These are phyloP conservation scores for Octopus bimaculoides DNA, from an alignment of 1,140 invertebrate species.

Conservation along the genomic window DNA sequence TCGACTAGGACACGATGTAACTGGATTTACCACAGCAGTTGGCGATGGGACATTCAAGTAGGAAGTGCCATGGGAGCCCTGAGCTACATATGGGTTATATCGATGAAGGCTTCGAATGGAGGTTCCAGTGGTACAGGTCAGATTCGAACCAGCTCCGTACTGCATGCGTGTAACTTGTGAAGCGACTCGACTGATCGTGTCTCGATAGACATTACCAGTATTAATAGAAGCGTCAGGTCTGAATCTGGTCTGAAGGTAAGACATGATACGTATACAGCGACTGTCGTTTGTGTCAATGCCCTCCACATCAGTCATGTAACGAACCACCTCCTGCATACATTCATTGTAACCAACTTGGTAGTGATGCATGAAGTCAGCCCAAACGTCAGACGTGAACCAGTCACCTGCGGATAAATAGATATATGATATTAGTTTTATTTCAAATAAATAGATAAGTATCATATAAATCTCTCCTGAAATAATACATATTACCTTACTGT, in stretches of 20 bases:
- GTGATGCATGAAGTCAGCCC: constrained; percentile 38
- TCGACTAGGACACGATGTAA: neutral
- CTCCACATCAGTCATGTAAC: constrained; percentile 42
- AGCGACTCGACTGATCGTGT: neutral
- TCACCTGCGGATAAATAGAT: constrained; percentile 28
- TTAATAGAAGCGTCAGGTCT: constrained; percentile 22
- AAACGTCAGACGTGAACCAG: constrained; percentile 35
- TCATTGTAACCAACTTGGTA: constrained; percentile 39
- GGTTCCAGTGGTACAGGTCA: neutral
- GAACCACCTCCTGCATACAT: constrained; percentile 38
- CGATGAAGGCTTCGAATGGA: neutral
- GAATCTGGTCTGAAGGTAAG: constrained; percentile 38
- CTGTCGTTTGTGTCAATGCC: constrained; percentile 30
- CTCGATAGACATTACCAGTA: constrained; percentile 20
- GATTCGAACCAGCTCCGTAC: neutral
- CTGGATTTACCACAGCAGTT: neutral
- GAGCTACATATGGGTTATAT: neutral
- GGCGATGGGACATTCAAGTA: constrained; percentile 3
- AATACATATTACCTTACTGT: no score
- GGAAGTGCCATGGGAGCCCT: neutral
- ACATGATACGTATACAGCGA: constrained; percentile 31
- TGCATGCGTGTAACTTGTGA: neutral
- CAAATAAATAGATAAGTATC: no score
- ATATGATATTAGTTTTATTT: neutral
- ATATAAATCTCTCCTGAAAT: no score